Evolutionary conservation across 2,888 invertebrate species (phyloP).

Genomic region (Phorcus lineatus): DNA sequence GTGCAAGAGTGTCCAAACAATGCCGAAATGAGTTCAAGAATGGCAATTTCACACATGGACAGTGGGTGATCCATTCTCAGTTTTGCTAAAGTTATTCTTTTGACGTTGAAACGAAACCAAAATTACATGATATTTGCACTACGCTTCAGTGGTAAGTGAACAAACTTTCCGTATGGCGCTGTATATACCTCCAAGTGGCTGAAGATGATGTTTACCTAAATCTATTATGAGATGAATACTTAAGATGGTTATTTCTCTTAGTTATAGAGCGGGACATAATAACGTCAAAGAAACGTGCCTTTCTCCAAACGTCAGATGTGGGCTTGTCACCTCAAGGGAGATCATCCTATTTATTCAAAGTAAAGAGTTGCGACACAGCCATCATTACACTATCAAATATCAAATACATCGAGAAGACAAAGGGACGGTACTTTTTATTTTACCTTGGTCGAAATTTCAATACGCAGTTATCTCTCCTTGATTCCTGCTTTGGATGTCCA

Average conservation of each 20-base stretch:
- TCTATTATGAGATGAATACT: too few species aligned
- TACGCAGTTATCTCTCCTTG: neutral
- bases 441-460: neutral
- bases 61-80: too few species aligned
- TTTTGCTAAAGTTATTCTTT: too few species aligned
- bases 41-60: too few species aligned
- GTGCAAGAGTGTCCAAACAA: too few species aligned
- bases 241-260: neutral
- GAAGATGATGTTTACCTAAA: too few species aligned
- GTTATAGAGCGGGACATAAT: neutral
- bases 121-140: too few species aligned
- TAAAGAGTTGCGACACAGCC: neutral
- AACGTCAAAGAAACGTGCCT: neutral
- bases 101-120: too few species aligned
- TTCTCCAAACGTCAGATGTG: neutral
- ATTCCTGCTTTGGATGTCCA: neutral
- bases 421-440: neutral
- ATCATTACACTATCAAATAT: neutral
- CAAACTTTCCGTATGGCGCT: too few species aligned
- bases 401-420: neutral
- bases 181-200: too few species aligned
- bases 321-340: neutral
- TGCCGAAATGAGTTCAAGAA: too few species aligned
- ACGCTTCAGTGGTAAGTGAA: too few species aligned
- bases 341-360: neutral